Base-by-base conservation (phyloP, 2,888 invertebrate genomes). In the Anoncus sp. region DNA sequence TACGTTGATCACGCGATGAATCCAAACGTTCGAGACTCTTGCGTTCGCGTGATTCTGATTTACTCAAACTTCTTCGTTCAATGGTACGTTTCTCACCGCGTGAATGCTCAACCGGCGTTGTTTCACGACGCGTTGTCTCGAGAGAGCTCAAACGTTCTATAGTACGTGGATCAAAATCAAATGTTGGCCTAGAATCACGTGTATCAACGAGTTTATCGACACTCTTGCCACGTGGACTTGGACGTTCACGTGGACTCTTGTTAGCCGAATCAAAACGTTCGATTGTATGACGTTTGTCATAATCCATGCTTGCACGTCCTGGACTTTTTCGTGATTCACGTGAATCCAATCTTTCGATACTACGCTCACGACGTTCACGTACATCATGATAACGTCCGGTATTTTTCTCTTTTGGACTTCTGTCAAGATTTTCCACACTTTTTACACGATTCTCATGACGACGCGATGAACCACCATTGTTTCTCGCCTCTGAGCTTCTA, bases 111-210 rank as follows among this genome's bases (percentile, higher is more conserved):
- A 31, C 9, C 57, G 27, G n/a, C 55, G 43, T 6, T 35, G 24
- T 0, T 83, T 82, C 7, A 87, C 88, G 31, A 87, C 75, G n/a
- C 55, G 43, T 10, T 35, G 24, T 0, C 83, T 82, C 88, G 31
- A 87, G 75, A 0, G 85, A 87, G 53, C 85, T 87, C 1, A 89
- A 67, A 51, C 85, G 84, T 60, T 90, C 88, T 57, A 90, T 87
- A 2, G 87, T 84, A 12, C 85, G 81, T 0, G 88, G 87, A 78
- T 90, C 90, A 51, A 90, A 90, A 53, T 90, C 88, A 57, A 89
- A 90, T 27, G 86, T 87, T 3, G 85, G 83, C 60, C 79, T 77
- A 38, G 51, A 38, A 1, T 88, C 88, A 27, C 83, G 86, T 2
- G 83, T 84, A 49, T 90, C 89, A 10, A 89, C 89, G 10, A 90